These are phyloP conservation scores for Ceratosolen fusciceps DNA, from an alignment of 1,140 invertebrate genomes.

Conservation along the genomic window DNA sequence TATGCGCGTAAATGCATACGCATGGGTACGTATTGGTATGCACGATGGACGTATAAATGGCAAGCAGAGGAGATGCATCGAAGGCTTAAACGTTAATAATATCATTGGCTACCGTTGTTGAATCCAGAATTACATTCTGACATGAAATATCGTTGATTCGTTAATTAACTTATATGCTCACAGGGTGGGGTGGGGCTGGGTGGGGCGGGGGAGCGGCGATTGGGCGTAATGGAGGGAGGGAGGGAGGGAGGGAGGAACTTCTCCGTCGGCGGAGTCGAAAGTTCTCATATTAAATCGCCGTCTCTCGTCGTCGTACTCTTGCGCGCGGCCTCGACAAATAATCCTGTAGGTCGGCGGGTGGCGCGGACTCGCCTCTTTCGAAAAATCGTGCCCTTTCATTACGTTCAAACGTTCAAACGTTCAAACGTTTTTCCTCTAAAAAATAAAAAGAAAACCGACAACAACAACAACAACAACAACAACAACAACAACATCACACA, in stretches of 20 bases:
- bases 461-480: too few species aligned
- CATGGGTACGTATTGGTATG: too few species aligned
- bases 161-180: slow-evolving; percentile 10
- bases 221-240: too few species aligned
- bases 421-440: neutral
- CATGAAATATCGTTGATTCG: neutral
- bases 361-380: neutral
- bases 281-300: slow-evolving; percentile 16
- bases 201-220: too few species aligned
- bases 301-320: slow-evolving; percentile 11
- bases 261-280: slow-evolving; percentile 34
- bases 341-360: too few species aligned
- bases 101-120: slow-evolving; percentile 31
- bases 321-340: slow-evolving; percentile 28
- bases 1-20: too few species aligned
- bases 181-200: too few species aligned
- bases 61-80: neutral
- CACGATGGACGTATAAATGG: neutral
- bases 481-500: too few species aligned
- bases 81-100: slow-evolving; percentile 34
- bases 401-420: too few species aligned
- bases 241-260: neutral
- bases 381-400: neutral
- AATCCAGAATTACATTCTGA: slow-evolving; percentile 32
- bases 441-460: too few species aligned